Percentiles rank a stretch among this genome's conserved stretches.
Conservation (phyloP, 2,888 invertebrate species). For the Polyommatus icarus region DNA sequence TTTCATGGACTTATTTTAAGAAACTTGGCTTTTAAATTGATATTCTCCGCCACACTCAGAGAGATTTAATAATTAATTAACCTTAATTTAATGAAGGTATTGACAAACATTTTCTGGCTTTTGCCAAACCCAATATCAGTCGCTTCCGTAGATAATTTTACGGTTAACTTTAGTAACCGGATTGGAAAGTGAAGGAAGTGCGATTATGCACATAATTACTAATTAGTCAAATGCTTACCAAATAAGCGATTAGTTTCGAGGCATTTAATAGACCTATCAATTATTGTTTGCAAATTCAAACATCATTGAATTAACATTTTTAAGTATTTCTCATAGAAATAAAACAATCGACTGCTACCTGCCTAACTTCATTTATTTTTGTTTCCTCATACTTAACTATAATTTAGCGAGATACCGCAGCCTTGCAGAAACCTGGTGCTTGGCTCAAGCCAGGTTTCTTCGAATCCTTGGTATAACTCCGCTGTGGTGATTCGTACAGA, state of each 20-base stretch:
- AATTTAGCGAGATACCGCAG: too few relatives aligned
- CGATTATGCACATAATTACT: not conserved
- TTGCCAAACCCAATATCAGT: not conserved
- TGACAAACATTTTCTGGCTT: not conserved
- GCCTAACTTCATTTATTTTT: too few relatives aligned
- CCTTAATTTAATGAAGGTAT: not conserved
- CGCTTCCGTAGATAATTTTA: not conserved
- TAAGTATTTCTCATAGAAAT: not conserved
- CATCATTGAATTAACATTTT: not conserved
- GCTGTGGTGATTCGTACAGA: too few relatives aligned
- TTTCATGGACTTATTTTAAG: not conserved
- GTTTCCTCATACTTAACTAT: too few relatives aligned
- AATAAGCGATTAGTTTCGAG: not conserved
- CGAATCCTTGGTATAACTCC: too few relatives aligned
- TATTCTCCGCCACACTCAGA: not conserved
- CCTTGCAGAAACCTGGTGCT: too few relatives aligned
- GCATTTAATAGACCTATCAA: not conserved
- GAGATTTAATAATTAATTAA: not conserved
- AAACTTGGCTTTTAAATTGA: not conserved
- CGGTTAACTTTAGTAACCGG: not conserved
- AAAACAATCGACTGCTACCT: too few relatives aligned
- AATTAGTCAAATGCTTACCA: conserved; percentile 6
- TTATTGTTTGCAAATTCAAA: conserved; percentile 1
- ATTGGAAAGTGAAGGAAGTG: not conserved
- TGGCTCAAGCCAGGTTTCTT: too few relatives aligned